phyloP scores from a whole-genome alignment of 1,140 invertebrate genomes.

The Arion vulgaris region DNA sequence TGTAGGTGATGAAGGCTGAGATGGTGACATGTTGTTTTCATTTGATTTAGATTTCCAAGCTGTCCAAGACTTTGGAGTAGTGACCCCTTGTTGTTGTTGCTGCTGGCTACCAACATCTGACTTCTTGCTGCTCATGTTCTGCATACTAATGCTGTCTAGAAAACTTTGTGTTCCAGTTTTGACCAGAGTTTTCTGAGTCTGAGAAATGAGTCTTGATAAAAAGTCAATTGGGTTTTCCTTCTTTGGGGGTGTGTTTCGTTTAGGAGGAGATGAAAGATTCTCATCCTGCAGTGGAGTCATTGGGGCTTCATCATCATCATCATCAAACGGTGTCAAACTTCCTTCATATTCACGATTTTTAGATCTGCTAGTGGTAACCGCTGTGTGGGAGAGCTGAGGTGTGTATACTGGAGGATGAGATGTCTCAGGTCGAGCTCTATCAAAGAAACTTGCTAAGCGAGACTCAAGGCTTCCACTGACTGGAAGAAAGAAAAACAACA shows the following conservation, averaged over 20 bases:
- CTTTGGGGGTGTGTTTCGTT: slow-evolving; percentile 28
- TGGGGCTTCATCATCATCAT: slow-evolving; percentile 62
- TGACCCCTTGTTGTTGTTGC: neutral
- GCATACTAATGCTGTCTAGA: slow-evolving; percentile 57
- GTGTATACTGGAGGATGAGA: slow-evolving; percentile 17
- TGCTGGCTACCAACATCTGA: slow-evolving; percentile 8
- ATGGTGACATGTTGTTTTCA: neutral
- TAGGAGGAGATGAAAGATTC: slow-evolving; percentile 41
- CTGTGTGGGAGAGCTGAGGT: slow-evolving; percentile 10
- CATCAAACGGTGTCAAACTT: slow-evolving; percentile 60
- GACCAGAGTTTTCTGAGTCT: slow-evolving; percentile 55
- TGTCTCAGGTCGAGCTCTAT: slow-evolving; percentile 10
- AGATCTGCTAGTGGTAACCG: slow-evolving; percentile 35
- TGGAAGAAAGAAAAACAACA: neutral
- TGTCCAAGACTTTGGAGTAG: slow-evolving; percentile 49
- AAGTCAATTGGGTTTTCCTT: slow-evolving; percentile 67
- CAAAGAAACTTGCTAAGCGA: slow-evolving; percentile 39
- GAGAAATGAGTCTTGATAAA: slow-evolving; percentile 63
- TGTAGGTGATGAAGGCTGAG: neutral
- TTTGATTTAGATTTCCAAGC: slow-evolving; percentile 57
- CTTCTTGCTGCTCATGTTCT: slow-evolving; percentile 58
- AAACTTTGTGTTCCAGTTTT: slow-evolving; percentile 53
- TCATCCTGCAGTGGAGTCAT: slow-evolving; percentile 54
- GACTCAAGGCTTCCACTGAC: slow-evolving; percentile 39
- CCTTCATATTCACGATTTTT: slow-evolving; percentile 51